These are phyloP conservation scores for Helobdella robusta DNA, from an alignment of 2,888 invertebrate species.

Conservation along the genomic window DNA sequence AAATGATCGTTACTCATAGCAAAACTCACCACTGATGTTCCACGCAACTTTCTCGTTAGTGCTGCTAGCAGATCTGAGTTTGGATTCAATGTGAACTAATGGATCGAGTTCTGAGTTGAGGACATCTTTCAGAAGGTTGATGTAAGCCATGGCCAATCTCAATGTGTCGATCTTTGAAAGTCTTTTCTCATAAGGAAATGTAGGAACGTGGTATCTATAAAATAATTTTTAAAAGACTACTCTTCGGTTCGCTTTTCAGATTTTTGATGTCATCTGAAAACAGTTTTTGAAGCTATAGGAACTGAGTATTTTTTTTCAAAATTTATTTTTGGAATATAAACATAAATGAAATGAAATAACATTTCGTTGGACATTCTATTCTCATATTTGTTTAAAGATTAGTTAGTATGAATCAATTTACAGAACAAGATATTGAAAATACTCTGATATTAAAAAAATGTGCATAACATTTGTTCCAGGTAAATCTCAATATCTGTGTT, in stretches of 20 bases:
- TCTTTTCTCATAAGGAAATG: constrained; percentile 95
- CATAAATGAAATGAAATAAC: not conserved
- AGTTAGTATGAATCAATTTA: too few relatives aligned
- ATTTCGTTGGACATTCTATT: too few relatives aligned
- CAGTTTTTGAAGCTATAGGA: not conserved
- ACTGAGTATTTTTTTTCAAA: not conserved
- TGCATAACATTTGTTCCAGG: too few relatives aligned
- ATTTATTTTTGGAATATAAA: not conserved
- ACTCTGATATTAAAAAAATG: too few relatives aligned
- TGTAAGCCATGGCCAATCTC: constrained; percentile 69
- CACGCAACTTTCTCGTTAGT: constrained; percentile 63
- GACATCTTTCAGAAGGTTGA: constrained; percentile 61
- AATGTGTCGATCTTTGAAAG: constrained; percentile 96
- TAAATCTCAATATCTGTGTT: too few relatives aligned
- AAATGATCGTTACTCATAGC: too few relatives aligned
- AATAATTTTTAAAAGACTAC: not conserved
- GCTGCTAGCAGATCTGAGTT: constrained; percentile 10
- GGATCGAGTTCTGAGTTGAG: constrained; percentile 78
- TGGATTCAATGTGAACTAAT: constrained; percentile 74
- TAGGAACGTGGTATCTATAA: constrained; percentile 82
- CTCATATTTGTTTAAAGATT: too few relatives aligned
- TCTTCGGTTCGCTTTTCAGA: not conserved
- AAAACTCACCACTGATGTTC: constrained; percentile 79
- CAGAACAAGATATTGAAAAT: too few relatives aligned
- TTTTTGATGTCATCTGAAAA: not conserved